Percentiles rank a stretch among this genome's conserved stretches.
Conservation (phyloP, 2,888 invertebrate species). For the Icerya purchasi region DNA sequence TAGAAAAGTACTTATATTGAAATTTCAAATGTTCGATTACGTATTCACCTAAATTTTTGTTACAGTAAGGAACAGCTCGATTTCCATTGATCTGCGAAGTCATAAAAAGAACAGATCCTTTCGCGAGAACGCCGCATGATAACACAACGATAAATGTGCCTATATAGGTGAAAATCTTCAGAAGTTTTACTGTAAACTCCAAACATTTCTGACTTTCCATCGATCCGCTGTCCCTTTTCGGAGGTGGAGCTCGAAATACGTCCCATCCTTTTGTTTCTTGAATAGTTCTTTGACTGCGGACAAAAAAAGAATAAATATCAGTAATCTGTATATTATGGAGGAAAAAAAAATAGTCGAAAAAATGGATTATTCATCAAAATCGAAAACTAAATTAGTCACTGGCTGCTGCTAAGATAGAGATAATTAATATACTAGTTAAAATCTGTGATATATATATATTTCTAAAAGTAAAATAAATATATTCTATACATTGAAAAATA, state of each 20-base stretch:
- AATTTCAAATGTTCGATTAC: no score
- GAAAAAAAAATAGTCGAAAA: no score
- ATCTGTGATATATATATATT: no score
- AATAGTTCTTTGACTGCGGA: slow-evolving; percentile 63
- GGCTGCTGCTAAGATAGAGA: no score
- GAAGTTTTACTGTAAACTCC: slow-evolving; percentile 59
- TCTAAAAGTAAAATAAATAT: no score
- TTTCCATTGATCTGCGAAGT: slow-evolving; percentile 64
- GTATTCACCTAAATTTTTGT: slow-evolving; percentile 53
- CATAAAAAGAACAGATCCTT: slow-evolving; percentile 76
- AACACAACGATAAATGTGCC: slow-evolving; percentile 69
- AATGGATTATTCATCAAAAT: no score
- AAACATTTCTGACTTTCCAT: slow-evolving; percentile 72
- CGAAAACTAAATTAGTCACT: no score
- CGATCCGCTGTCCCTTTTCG: slow-evolving; percentile 68
- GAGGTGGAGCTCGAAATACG: slow-evolving; percentile 80
- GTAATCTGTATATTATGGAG: no score
- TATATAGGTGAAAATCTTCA: slow-evolving; percentile 66
- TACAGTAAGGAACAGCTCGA: slow-evolving; percentile 57
- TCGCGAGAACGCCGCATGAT: slow-evolving; percentile 63
- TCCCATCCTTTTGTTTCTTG: slow-evolving; percentile 90
- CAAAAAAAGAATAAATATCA: slow-evolving; percentile 25
- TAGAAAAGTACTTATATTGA: no score
- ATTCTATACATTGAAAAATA: no score
- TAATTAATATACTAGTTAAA: no score